Evolutionary conservation across 2,888 invertebrate genomes (phyloP), one percentile per base, ranked within the genome.

Genomic region (Drosophila pegasa): DNA sequence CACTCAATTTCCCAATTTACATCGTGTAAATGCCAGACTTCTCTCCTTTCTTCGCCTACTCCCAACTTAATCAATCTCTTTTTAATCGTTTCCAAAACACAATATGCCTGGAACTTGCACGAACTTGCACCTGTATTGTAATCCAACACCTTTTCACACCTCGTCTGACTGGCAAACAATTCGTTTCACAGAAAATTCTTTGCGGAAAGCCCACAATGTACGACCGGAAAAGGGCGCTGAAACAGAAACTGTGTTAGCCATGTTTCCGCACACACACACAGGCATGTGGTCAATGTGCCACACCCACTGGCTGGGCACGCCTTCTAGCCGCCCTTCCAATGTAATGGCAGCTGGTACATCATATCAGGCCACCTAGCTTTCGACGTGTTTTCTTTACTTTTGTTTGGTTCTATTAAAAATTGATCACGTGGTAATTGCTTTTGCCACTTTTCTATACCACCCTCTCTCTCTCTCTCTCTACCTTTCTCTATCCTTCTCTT

Each of bases 181-280:
- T 60, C 76, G 67, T 45, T 78, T 56, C 71, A 38, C 38, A 38
- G 52, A 50, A 63, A 80, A 87, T 75, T 72, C 71, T 74, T 78
- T 25, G 54, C 72, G 71, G 82, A 87, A 82, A 82, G 43, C 82
- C 86, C 71, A 71, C 85, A 75, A 75, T 78, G 78, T 75, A 63
- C 78, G 33, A 4, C 9, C 50, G 50, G 50, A 50, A 50, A 35
- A 63, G 67, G 67, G 55, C 64, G 69, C 35, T 45, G 45, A 25
- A 69, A 33, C 43, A 14, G 48, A 59, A 52, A 68, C 59, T 55
- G 38, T 52, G 71, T 71, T 59, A 50, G 55, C 16, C 65, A 64
- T 61, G 79, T 78, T 86, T 71, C 67, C 80, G 70, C 66, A 59
- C 63, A 47, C 47, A 43, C 58, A 51, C 35, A 66, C 31, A 5